Base-by-base conservation (phyloP, 2,888 invertebrate genomes). In the Coleophora flavipennella region DNA sequence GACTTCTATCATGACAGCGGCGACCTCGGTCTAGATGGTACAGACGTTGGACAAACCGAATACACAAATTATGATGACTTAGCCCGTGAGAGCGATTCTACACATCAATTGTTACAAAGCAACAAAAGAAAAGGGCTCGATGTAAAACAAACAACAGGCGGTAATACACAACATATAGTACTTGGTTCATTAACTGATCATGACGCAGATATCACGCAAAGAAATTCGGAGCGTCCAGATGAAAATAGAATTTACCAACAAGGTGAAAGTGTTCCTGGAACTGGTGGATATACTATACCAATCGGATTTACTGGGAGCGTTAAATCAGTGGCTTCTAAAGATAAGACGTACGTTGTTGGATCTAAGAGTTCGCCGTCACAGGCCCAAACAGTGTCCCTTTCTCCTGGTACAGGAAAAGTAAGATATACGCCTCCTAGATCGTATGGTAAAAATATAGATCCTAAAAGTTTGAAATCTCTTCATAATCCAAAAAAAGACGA, bases 231-330 rank as follows among this genome's bases (percentile, higher is more conserved):
- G 50, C 70, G 62, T 36, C 77, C 85, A 8, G 87, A 86, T 47
- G 86, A 86, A 50, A 87, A 86, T 35, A 87, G 84, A 58, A 66
- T 89, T 14, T 80, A 91, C 43, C 88, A 89, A 59, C 88, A 91
- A 1, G 92, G 91, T 10, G 86, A 91, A 55, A 67, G 86, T 41
- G 64, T 94, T 51, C 89, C 92, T 37, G 89, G 93, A 40, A 85
- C 89, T 51, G 84, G 89, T 43, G 88, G 90, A 39, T 88, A 90
- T 67, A 86, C 86, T 51, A 86, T 94, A 67, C 89, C 93, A 42
- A 60, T 86, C 44, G 89, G 94, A 43, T 88, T 88, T 67, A 83
- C 91, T 39, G 86, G 92, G 37, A 91, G 90, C 35, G 87, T 89
- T 39, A 88, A 92, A 35, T 90, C 91, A 0, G 85, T 89, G 6